A percentile compares a stretch with the other conserved stretches of the same genome.
phyloP scores from a whole-genome alignment of 2,113 vertebrate genomes.

The Dipodomys ordii region DNA sequence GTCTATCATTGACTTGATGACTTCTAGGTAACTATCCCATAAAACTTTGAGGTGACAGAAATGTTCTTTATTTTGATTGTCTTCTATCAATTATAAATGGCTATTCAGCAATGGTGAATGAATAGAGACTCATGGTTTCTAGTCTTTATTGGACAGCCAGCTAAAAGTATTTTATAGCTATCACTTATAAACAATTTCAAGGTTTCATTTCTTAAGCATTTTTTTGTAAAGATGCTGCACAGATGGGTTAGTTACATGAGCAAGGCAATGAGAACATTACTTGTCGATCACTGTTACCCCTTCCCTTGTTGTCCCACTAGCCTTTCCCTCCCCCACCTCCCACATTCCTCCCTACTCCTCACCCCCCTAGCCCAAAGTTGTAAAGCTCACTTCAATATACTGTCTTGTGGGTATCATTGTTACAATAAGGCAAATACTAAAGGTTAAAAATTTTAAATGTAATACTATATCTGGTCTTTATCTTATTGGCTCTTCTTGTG shows the following conservation, averaged over 20 bases:
- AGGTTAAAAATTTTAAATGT: not conserved
- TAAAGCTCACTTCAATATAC: too few relatives aligned
- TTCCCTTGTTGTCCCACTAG: too few relatives aligned
- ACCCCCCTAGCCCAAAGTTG: too few relatives aligned
- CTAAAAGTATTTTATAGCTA: not conserved
- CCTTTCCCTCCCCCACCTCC: too few relatives aligned
- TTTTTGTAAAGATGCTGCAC: too few relatives aligned
- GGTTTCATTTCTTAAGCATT: too few relatives aligned
- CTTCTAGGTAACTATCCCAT: not conserved
- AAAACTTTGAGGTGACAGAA: not conserved
- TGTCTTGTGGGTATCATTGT: too few relatives aligned
- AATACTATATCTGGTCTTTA: too few relatives aligned
- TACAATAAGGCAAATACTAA: not conserved
- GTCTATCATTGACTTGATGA: not conserved
- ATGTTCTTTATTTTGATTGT: not conserved
- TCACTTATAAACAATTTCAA: not conserved
- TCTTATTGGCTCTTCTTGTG: not conserved
- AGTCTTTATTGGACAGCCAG: not conserved
- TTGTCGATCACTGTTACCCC: too few relatives aligned
- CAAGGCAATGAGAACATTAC: too few relatives aligned
- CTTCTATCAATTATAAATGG: not conserved
- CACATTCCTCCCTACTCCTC: too few relatives aligned
- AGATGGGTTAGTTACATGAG: too few relatives aligned
- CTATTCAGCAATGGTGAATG: not conserved
- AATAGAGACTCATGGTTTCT: not conserved